A percentile compares a stretch with the other conserved stretches of the same genome.
Conservation (phyloP, 2,888 invertebrate species). For the Leptothorax acervorum region DNA sequence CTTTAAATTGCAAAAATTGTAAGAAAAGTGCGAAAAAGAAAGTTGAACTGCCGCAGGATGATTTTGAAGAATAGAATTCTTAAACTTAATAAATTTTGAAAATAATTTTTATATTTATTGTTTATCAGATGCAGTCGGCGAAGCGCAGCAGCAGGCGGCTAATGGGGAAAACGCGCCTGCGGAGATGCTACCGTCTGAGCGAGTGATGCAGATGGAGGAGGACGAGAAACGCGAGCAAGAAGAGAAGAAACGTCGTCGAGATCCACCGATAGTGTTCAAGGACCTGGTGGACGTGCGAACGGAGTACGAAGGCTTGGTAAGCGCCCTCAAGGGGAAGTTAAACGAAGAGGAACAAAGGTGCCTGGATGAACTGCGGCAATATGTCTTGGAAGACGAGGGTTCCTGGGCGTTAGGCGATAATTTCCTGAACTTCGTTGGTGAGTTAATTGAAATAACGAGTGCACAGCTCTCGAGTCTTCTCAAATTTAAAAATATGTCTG, state of each 20-base stretch:
- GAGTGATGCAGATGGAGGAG: conserved; percentile 87
- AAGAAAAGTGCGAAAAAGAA: not conserved
- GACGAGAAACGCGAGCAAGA: conserved; percentile 90
- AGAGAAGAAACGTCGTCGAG: conserved; percentile 90
- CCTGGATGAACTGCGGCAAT: conserved; percentile 94
- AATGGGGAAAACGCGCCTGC: conserved; percentile 77
- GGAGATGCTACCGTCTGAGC: conserved; percentile 86
- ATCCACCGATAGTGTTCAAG: conserved; percentile 93
- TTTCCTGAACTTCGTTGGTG: conserved; percentile 93
- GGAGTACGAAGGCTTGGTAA: conserved; percentile 91
- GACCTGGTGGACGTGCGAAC: conserved; percentile 90
- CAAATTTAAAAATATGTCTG: not conserved
- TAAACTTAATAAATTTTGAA: not conserved
- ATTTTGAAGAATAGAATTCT: not conserved
- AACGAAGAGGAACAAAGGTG: conserved; percentile 91
- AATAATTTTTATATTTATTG: not conserved
- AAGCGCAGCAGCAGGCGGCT: conserved; percentile 78
- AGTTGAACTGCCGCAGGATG: not conserved
- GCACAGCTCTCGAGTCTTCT: not conserved
- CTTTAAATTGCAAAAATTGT: not conserved
- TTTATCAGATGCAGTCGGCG: conserved; percentile 72
- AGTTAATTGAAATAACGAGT: conserved; percentile 67
- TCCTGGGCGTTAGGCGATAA: conserved; percentile 97
- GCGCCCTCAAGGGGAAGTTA: conserved; percentile 90
- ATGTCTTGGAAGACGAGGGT: conserved; percentile 95